A percentile compares a stretch with the other conserved stretches of the same genome.
phyloP scores from a whole-genome alignment of 2,797 vertebrate species.

The Xiphophorus birchmanni region DNA sequence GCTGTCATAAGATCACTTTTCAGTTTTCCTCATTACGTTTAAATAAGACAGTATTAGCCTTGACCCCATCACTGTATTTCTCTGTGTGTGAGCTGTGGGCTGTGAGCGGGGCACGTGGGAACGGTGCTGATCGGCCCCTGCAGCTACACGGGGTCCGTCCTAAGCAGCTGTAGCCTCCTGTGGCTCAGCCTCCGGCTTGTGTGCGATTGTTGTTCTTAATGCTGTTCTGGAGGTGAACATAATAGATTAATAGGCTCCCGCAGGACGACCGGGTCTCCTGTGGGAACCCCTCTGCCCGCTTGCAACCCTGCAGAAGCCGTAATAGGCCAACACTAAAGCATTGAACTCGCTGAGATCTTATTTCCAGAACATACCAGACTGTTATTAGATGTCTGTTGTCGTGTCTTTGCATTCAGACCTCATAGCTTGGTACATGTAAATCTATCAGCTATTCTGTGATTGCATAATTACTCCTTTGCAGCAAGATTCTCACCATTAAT shows the following conservation, averaged over 20 bases:
- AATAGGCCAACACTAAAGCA: constrained; percentile 22
- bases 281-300: constrained; percentile 45
- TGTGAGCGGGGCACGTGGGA: constrained; percentile 51
- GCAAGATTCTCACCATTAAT: constrained; percentile 17
- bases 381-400: neutral
- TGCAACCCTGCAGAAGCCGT: constrained; percentile 26
- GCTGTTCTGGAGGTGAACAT: constrained; percentile 59
- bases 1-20: neutral
- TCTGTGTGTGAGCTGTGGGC: constrained; percentile 31
- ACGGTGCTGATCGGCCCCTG: constrained; percentile 34
- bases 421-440: neutral
- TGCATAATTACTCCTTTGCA: constrained; percentile 33
- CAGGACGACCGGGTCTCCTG: constrained; percentile 49
- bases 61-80: constrained; percentile 24
- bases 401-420: constrained; percentile 1
- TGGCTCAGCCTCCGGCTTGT: constrained; percentile 47
- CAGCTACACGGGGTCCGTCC: constrained; percentile 9
- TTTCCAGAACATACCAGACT: constrained; percentile 10
- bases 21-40: neutral
- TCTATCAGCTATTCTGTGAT: constrained; percentile 16
- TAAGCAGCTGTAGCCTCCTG: constrained; percentile 62
- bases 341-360: constrained; percentile 15
- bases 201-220: constrained; percentile 62
- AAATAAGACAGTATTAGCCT: constrained; percentile 12
- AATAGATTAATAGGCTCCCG: constrained; percentile 73